Base-by-base conservation (phyloP, 2,797 vertebrate genomes). In the Pangasius djambal region DNA sequence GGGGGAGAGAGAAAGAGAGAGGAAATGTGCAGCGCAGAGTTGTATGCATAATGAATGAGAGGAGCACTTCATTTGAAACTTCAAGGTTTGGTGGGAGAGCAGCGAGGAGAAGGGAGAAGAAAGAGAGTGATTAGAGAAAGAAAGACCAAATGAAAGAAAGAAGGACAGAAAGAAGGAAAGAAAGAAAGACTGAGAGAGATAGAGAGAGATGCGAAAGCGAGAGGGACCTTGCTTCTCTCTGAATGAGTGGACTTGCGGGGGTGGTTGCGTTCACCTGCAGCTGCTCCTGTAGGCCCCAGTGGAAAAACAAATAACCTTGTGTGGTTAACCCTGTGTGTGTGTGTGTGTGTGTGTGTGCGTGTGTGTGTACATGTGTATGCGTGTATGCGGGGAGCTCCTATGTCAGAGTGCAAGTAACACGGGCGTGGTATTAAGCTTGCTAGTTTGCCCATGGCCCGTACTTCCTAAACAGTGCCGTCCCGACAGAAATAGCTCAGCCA, bases 1-100 rank as follows among this genome's bases (percentile, higher is more conserved):
- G 93, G 91, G 70, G 88, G 86, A 92, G 86, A 86, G 81, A 88
- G 90, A 85, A 37, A 91, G 61, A 85, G 86, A 89, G 87, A 90
- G 95, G 95, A 96, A 95, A 96, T 96, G 95, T 96, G 94, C 95
- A 93, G 94, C 93, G 94, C 94, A 55, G 88, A 95, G 94, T 95
- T 94, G 94, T 95, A 97, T 97, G 96, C 96, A 97, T 97, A 97
- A 97, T 97, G 95, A 96, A 97, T 96, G 95, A 96, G 94, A 94
- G 94, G 87, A 94, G 95, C 95, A 95, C 96, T 97, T 96, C 96
- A 95, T 96, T 93, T 95, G 93, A 95, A 96, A 96, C 95, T 96
- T 96, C 93, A 96, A 95, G 95, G 94, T 96, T 96, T 94, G 93
- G 93, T 95, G 94, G 94, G 92, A 96, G 93, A 94, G 90, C 92